Conservation (phyloP, 2,888 invertebrate genomes). For the Lepeophtheirus nordmannii region DNA sequence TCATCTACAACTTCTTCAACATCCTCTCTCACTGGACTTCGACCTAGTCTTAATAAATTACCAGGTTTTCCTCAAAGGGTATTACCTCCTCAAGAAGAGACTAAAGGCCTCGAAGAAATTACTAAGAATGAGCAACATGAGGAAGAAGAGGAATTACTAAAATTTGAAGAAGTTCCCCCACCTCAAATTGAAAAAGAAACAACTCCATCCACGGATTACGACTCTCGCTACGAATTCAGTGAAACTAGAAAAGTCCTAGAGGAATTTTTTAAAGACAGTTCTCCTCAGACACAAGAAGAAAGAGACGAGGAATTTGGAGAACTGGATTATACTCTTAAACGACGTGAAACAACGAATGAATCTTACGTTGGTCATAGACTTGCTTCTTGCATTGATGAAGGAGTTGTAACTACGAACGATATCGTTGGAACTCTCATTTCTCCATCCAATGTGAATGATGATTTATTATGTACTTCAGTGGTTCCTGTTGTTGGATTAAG, state of each 20-base stretch:
- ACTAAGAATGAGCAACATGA: not conserved
- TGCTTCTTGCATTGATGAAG: constrained; percentile 38
- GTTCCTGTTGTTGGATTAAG: too few relatives aligned
- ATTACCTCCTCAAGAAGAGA: constrained; percentile 5
- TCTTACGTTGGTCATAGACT: constrained; percentile 60
- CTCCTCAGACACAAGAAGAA: constrained; percentile 17
- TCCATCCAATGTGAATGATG: too few relatives aligned
- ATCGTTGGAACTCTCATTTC: too few relatives aligned
- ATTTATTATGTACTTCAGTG: too few relatives aligned
- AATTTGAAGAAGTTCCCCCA: constrained; percentile 26
- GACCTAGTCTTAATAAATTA: not conserved
- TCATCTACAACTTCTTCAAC: constrained; percentile 2
- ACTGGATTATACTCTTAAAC: constrained; percentile 57
- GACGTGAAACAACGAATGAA: constrained; percentile 47
- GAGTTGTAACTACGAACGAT: too few relatives aligned
- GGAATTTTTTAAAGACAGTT: constrained; percentile 60
- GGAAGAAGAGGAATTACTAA: not conserved
- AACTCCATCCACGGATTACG: constrained; percentile 32
- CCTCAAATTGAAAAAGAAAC: constrained; percentile 9
- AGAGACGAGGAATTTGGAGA: constrained; percentile 42
- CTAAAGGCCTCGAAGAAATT: not conserved
- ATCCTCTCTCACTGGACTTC: not conserved
- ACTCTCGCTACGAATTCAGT: constrained; percentile 79
- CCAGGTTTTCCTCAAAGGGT: constrained; percentile 17
- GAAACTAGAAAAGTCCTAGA: constrained; percentile 79